Conservation (phyloP, 2,797 vertebrate genomes). For the Pseudopleuronectes americanus region DNA sequence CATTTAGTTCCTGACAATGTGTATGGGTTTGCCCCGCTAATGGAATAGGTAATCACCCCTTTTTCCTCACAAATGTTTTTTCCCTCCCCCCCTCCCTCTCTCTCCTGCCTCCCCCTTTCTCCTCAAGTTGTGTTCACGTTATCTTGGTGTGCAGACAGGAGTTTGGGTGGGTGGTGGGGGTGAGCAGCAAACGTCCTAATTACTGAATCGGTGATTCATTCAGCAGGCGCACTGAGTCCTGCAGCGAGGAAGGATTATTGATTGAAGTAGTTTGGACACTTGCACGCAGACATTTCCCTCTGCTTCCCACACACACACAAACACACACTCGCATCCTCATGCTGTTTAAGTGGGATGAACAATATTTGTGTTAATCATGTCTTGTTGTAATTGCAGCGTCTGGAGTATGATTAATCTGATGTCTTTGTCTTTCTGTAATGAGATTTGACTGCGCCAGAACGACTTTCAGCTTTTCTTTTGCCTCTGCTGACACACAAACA, state of each 20-base stretch:
- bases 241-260: conserved; percentile 78
- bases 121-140: conserved; percentile 66
- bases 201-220: conserved; percentile 78
- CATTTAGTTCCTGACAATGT: conserved; percentile 50
- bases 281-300: conserved; percentile 41
- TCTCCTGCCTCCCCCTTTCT: conserved; percentile 2
- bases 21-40: conserved; percentile 52
- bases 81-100: conserved; percentile 6
- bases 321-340: conserved; percentile 10
- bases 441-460: conserved; percentile 76
- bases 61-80: conserved; percentile 49
- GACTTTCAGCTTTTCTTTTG: conserved; percentile 57
- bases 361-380: conserved; percentile 81
- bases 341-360: conserved; percentile 72
- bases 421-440: conserved; percentile 82
- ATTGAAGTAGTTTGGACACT: conserved; percentile 77
- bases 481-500: conserved; percentile 44
- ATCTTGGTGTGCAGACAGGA: conserved; percentile 68
- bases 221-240: conserved; percentile 59
- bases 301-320: conserved; percentile 19
- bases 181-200: conserved; percentile 72
- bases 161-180: conserved; percentile 54
- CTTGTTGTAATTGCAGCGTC: conserved; percentile 80
- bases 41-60: conserved; percentile 65
- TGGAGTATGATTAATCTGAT: conserved; percentile 81